Evolutionary conservation across 2,797 vertebrate genomes (phyloP), one percentile per base, ranked within the genome.

Genomic region (Calcarius lapponicus): DNA sequence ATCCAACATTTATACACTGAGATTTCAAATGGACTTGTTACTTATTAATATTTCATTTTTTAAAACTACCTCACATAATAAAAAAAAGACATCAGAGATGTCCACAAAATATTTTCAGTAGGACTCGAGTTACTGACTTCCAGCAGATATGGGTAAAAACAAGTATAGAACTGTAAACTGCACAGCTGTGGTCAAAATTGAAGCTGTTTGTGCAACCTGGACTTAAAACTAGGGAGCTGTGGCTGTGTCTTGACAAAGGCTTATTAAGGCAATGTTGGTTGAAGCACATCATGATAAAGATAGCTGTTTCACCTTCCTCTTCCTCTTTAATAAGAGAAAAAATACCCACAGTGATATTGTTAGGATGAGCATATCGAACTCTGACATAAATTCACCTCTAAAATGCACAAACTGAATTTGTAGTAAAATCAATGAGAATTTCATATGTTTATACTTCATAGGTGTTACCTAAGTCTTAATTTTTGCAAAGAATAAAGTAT

Each of bases 311-410:
- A 76, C 36, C 25, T 70, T 91, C 71, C 29, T 89, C 12, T 86
- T 88, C 28, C 34, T 86, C 71, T 94, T 53, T 36, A 75, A 24
- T 28, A 53, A 54, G 11, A 90, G 29, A 62, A 88, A 38, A 88
- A 36, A 32, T 0, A 0, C 0, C 13, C 60, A 43, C 19, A 22
- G 36, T 51, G 36, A 43, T 15, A 79, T 16, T 19, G 6, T 51
- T 70, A 75, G 36, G 24, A 45, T 78, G 7, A 80, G 3, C 9
- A 34, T 36, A 31, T 21, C 43, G 16, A 73, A 61, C 29, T 78
- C 34, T 38, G 43, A 45, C 28, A 53, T 69, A 78, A 92, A 82
- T 51, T 61, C 3, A 80, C 10, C 38, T 78, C 69, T 78, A 26
- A 89, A 88, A 29, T 40, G 7, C 17, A 60, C 22, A 31, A 72